Conservation (phyloP, 2,113 vertebrate genomes). For the Macrotus californicus region DNA sequence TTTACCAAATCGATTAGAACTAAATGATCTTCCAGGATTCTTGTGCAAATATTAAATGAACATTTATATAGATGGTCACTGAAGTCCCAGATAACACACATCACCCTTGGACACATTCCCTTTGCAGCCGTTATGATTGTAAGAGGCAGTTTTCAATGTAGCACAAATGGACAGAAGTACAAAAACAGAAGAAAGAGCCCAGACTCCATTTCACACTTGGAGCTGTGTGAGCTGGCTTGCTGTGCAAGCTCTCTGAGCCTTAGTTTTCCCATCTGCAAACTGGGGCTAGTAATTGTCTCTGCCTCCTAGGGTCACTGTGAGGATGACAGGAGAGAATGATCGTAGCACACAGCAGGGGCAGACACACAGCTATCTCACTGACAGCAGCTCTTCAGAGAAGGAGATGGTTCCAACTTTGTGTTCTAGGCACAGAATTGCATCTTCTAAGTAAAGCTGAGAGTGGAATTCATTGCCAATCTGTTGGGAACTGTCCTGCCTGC, state of each 20-base stretch:
- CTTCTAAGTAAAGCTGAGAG: not conserved
- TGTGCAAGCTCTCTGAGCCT: not conserved
- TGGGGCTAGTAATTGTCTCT: not conserved
- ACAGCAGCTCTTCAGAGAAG: not conserved
- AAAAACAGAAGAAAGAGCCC: not conserved
- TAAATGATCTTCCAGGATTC: not conserved
- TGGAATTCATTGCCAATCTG: not conserved
- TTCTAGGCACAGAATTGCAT: not conserved
- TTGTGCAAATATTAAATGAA: conserved; percentile 7
- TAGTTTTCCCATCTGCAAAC: not conserved
- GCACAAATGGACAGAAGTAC: not conserved
- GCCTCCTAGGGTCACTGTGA: not conserved
- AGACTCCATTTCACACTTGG: not conserved
- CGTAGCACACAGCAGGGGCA: rapidly evolving
- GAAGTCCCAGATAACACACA: not conserved
- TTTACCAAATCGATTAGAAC: not conserved
- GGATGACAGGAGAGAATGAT: not conserved
- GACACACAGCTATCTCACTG: not conserved
- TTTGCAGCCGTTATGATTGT: not conserved
- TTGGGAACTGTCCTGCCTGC: too few relatives aligned
- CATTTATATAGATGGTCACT: not conserved
- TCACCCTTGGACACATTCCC: not conserved
- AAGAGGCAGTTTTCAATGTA: not conserved
- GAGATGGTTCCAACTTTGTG: not conserved
- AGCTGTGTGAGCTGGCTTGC: not conserved